Base-by-base conservation (phyloP, 2,888 invertebrate species). In the Tryphoninae sp. region DNA sequence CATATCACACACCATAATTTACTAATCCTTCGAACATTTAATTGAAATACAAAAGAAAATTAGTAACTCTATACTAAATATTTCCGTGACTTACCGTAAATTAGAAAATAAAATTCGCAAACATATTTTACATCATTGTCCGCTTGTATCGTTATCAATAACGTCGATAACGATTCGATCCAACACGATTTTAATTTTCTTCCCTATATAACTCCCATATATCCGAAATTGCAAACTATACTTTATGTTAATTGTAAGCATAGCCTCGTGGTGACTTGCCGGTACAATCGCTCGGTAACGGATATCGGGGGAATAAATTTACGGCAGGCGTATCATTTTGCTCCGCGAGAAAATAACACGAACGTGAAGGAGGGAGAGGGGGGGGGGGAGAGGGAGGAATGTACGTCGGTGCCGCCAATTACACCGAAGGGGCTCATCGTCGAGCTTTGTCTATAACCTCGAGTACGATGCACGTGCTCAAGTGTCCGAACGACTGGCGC, bases 211-310 rank as follows among this genome's bases (percentile, higher is more conserved):
- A n/a, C 23, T 7, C 53, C 6, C 1, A 55, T 53, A 55, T 53
- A 77, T 69, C 42, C 7, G 42, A 61, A 62, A 16, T 61, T 68
- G 53, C 76, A 55, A 42, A n/a, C 33, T 26, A 55, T 69, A 26
- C 62, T 77, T 77, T 69, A 69, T 77, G 69, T 62, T 77, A 62
- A 77, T 77, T 62, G 62, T 23, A 62, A 55, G 61, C 51, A 51
- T 23, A 49, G 9, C 53, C 51, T 19, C 33, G 68, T 33, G 42
- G 16, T 19, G 49, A 33, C 55, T 45, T 40, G 62, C 42, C 16
- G 69, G n/a, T n/a, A 16, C 8, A 55, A 55, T 4, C n/a, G 2
- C 16, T 13, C 1, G 8, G 8, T 55, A 55, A 1, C 2, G 11
- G 6, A 33, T 16, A 53, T 61, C 59, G 26, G 13, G 33, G 6